Evolutionary conservation across 2,113 vertebrate species (phyloP), one percentile per base, ranked within the genome.

Genomic region (Pheucticus melanocephalus): DNA sequence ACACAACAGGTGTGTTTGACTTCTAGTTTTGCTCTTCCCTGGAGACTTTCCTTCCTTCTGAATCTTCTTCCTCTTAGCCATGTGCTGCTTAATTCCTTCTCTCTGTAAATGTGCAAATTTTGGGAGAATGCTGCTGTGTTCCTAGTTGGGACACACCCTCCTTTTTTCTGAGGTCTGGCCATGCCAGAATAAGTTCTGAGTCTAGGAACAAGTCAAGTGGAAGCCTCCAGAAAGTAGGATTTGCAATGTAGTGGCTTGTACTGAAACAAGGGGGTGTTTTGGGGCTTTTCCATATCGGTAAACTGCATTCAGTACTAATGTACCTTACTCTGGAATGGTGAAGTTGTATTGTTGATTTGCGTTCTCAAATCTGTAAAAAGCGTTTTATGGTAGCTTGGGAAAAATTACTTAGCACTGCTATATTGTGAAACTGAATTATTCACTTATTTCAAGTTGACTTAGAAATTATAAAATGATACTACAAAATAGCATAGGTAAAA

Each of bases 261-360:
- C 8, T 33, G 14, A 8, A 24, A 57, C n/a, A 53, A 27, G 14
- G 4, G 0, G 15, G 3, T 1, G 1, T 31, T 91, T 75, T 2
- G 31, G 21, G 10, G 2, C 28, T 42, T 23, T 4, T 50, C 54
- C 19, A 9, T 40, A n/a, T 9, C 23, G 5, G 6, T 68, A 13
- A 68, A 59, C 13, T 47, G 8, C 4, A 9, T 50, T 63, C 11
- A 42, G 9, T 47, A 39, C 15, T 47, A 2, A 63, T 9, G 5
- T 23, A 33, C 33, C 33, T 6, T 57, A 7, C 17, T 66, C 12
- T 63, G 10, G 20, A 13, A 5, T 18, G 31, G 25, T 63, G 51
- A 88, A 53, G 21, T 7, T 42, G 3, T 3, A 6, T 12, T 15
- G 76, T 82, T 27, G 6, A n/a, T 54, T 79, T 86, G 2, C 24